Base-by-base conservation (phyloP, 2,797 vertebrate species). In the Ctenochaetus hawaiiensis region DNA sequence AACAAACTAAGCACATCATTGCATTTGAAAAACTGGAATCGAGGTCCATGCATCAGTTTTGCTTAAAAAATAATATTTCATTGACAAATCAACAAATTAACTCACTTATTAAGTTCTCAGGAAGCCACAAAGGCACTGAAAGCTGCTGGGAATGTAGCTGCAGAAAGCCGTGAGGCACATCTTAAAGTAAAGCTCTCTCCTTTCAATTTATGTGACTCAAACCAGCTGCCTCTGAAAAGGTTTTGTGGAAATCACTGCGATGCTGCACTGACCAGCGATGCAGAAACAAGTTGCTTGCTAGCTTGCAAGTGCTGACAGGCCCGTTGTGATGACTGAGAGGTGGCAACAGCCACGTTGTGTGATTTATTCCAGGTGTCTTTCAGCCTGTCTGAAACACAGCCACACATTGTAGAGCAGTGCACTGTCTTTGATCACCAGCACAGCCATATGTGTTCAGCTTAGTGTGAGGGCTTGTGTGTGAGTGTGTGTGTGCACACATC, bases 401-500 rank as follows among this genome's bases (percentile, higher is more conserved):
- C 6, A 39, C 37, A 39, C 37, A 7, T 39, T 39, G n/a, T 8
- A 20, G 17, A 34, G 34, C 53, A 54, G 9, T 39, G 37, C 9
- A 9, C 6, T 7, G 37, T 5, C 37, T 39, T 9, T 39, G 37
- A 39, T 39, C 37, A 39, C 37, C 37, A 1, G 6, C 37, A 39
- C 37, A 39, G 37, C 37, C 37, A 39, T 9, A 3, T 66, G 53
- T 67, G 67, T 61, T 70, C 60, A 62, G 67, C 54, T 82, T 59
- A 66, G 62, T 82, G 52, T 69, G 58, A 66, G 12, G 9, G 9
- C 37, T 48, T 37, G 54, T 43, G 63, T 47, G 37, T 12, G 17
- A 18, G 51, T 52, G 52, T 53, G 58, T 61, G 14, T 47, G 18
- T 3, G 6, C 22, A 20, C 0, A 6, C 2, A 0, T 47, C 4